These are phyloP conservation scores for Phaedon cochleariae DNA, from an alignment of 2,888 invertebrate species.

Conservation along the genomic window DNA sequence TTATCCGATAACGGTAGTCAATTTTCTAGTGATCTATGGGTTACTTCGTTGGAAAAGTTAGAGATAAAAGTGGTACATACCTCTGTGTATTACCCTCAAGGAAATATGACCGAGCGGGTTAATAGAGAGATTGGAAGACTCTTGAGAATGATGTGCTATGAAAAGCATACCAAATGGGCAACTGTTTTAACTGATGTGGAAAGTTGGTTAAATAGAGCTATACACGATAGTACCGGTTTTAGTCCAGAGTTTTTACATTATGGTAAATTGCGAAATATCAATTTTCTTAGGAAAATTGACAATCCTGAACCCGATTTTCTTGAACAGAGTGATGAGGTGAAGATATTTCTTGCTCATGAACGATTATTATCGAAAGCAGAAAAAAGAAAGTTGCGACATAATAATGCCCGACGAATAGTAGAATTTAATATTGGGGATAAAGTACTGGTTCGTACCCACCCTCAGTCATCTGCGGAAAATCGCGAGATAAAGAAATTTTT, in stretches of 20 bases:
- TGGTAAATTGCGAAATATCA: background rate
- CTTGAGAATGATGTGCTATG: slow-evolving; percentile 8
- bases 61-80: slow-evolving; percentile 6
- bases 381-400: background rate
- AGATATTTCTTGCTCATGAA: background rate
- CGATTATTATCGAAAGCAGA: background rate
- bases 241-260: background rate
- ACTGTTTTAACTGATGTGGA: background rate
- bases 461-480: background rate
- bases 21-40: slow-evolving; percentile 4
- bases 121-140: slow-evolving; percentile 19
- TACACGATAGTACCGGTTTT: slow-evolving; percentile 10
- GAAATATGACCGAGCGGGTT: slow-evolving; percentile 23
- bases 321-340: background rate
- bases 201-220: slow-evolving; percentile 11
- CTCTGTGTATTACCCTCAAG: slow-evolving; percentile 23
- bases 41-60: background rate
- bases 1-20: slow-evolving; percentile 8
- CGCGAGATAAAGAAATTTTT: background rate
- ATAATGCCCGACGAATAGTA: background rate
- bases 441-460: background rate
- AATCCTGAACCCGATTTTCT: background rate
- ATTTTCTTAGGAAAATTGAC: background rate
- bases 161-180: slow-evolving; percentile 18
- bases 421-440: background rate